phyloP scores from a whole-genome alignment of 2,113 vertebrate species.

The Oryctolagus cuniculus region DNA sequence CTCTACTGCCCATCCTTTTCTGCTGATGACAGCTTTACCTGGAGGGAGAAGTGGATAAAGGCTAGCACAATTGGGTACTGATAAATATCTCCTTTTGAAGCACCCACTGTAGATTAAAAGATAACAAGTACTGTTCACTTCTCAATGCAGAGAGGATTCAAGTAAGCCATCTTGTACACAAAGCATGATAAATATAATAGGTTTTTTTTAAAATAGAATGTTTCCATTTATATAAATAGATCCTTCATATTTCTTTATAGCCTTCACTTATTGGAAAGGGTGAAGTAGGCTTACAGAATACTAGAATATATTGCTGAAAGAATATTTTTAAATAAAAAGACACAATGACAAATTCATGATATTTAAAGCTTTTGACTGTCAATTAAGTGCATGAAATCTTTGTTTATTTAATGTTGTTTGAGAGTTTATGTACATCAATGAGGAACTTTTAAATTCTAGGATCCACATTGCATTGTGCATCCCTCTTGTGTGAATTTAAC shows the following conservation, averaged over 20 bases:
- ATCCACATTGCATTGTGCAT: background rate
- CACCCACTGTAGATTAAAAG: background rate
- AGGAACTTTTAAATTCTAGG: slow-evolving; percentile 52
- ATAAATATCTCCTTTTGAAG: background rate
- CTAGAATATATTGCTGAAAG: slow-evolving; percentile 36
- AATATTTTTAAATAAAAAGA: slow-evolving; percentile 68
- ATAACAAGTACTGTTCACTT: slow-evolving; percentile 11
- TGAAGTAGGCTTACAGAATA: slow-evolving; percentile 53
- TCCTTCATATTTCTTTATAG: slow-evolving; percentile 57
- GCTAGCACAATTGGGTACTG: background rate
- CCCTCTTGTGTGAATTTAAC: slow-evolving; percentile 18
- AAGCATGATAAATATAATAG: background rate
- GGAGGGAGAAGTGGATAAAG: background rate
- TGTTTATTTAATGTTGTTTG: slow-evolving; percentile 53
- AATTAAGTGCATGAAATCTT: slow-evolving; percentile 31
- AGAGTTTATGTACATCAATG: slow-evolving; percentile 21
- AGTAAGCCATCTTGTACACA: slow-evolving; percentile 30
- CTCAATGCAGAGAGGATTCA: slow-evolving; percentile 29
- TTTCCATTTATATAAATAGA: slow-evolving; percentile 49
- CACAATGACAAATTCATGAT: slow-evolving; percentile 29
- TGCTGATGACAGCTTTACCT: background rate
- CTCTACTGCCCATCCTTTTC: background rate
- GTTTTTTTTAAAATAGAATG: slow-evolving; percentile 20
- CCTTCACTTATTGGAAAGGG: slow-evolving; percentile 54
- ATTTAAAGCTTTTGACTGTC: slow-evolving; percentile 51